These are phyloP conservation scores for Seladonia tumulorum DNA, from an alignment of 2,888 invertebrate species.

Conservation along the genomic window DNA sequence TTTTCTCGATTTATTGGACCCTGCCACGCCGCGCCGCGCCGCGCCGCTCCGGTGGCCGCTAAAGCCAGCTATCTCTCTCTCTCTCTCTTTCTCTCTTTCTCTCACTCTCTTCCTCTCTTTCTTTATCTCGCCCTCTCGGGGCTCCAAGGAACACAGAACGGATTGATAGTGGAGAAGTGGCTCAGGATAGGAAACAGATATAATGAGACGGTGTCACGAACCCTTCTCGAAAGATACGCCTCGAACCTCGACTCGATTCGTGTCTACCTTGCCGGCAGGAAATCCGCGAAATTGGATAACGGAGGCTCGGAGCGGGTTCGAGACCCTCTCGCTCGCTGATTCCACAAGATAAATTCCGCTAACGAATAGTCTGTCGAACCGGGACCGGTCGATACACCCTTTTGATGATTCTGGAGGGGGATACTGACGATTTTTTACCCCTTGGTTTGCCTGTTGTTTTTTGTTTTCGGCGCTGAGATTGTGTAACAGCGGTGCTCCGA, in stretches of 20 bases:
- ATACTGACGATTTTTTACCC: background rate
- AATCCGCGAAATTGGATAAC: slow-evolving; percentile 60
- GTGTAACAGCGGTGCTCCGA: background rate
- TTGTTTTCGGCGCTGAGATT: background rate
- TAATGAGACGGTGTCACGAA: slow-evolving; percentile 66
- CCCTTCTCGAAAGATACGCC: slow-evolving; percentile 26
- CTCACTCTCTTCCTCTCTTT: background rate
- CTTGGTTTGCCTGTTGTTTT: background rate
- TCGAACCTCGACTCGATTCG: slow-evolving; percentile 8
- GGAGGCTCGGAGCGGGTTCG: slow-evolving; percentile 27
- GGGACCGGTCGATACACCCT: background rate
- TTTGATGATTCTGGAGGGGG: background rate
- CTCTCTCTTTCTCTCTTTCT: no score
- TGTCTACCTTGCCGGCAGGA: slow-evolving; percentile 47
- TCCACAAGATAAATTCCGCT: slow-evolving; percentile 53
- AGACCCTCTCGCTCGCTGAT: slow-evolving; percentile 16
- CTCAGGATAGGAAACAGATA: slow-evolving; percentile 31
- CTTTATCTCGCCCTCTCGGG: no score
- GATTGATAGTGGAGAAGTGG: slow-evolving; percentile 15
- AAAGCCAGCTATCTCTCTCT: background rate
- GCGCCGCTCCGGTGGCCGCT: background rate
- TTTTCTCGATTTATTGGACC: slow-evolving; percentile 74
- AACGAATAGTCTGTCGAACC: slow-evolving; percentile 38
- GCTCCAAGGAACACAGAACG: background rate
- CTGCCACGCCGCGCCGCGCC: slow-evolving; percentile 10